Conservation (phyloP, 2,797 vertebrate species). For the Margarornis squamiger region DNA sequence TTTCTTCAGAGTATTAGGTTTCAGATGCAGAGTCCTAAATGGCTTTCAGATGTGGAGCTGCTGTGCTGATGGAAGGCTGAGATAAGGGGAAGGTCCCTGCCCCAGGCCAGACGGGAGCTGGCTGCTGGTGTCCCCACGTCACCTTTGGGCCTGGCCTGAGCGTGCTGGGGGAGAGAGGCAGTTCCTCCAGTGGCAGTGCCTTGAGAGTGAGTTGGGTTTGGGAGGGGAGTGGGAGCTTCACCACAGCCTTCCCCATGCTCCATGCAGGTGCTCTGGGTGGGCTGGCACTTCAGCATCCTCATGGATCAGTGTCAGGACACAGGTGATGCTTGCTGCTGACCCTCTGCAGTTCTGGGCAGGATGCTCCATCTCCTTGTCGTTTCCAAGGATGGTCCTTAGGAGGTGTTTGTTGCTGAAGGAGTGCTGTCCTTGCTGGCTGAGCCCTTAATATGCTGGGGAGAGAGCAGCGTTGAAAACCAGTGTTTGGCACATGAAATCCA, state of each 20-base stretch:
- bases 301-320: rapidly evolving
- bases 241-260: not conserved
- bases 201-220: not conserved
- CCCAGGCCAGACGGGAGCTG: not conserved
- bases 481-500: not conserved
- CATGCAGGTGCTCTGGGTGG: rapidly evolving
- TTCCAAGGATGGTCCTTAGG: not conserved
- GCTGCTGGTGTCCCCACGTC: not conserved
- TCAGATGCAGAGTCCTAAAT: not conserved
- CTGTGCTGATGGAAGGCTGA: not conserved
- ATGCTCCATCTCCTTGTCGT: not conserved
- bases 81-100: not conserved
- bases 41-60: not conserved
- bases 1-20: not conserved
- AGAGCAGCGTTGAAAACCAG: not conserved
- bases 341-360: not conserved
- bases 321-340: not conserved
- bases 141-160: rapidly evolving
- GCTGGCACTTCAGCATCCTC: not conserved
- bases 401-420: not conserved
- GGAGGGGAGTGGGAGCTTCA: not conserved
- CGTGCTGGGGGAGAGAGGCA: rapidly evolving
- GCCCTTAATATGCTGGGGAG: not conserved
- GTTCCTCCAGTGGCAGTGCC: not conserved
- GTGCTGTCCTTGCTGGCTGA: not conserved